phyloP scores from a whole-genome alignment of 1,140 invertebrate genomes.

The Heliconius hewitsoni region DNA sequence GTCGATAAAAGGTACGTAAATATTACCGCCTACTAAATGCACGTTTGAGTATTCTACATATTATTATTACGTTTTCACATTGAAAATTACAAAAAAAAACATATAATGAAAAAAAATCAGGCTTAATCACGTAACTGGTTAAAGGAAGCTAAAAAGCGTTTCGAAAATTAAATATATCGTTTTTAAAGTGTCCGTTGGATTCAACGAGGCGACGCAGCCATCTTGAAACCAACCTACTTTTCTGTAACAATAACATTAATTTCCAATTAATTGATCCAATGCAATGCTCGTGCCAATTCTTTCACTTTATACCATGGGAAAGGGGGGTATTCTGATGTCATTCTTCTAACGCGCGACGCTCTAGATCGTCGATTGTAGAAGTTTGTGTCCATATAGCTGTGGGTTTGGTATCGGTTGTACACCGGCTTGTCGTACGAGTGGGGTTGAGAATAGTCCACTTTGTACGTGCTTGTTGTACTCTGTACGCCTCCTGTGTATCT shows the following conservation, averaged over 20 bases:
- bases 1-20: constrained; percentile 33
- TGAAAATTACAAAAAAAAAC: constrained; percentile 15
- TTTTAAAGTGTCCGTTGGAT: constrained; percentile 69
- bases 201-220: constrained; percentile 66
- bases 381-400: constrained; percentile 65
- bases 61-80: constrained; percentile 19
- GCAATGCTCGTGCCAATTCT: constrained; percentile 83
- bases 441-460: constrained; percentile 79
- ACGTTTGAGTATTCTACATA: constrained; percentile 39
- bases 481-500: constrained; percentile 61
- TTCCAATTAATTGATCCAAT: constrained; percentile 80
- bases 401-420: constrained; percentile 72
- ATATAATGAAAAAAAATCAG: constrained; percentile 17
- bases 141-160: constrained; percentile 56
- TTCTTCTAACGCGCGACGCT: constrained; percentile 75
- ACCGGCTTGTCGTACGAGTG: constrained; percentile 68
- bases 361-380: constrained; percentile 77
- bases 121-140: constrained; percentile 48
- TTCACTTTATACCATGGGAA: constrained; percentile 89
- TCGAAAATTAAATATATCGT: constrained; percentile 48
- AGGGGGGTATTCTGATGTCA: constrained; percentile 75
- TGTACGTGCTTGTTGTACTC: constrained; percentile 77
- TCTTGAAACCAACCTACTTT: constrained; percentile 75
- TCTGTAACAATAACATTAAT: constrained; percentile 51
- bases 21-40: constrained; percentile 43